These are phyloP conservation scores for Andrena praecox DNA, from an alignment of 2,888 invertebrate genomes.

Conservation along the genomic window DNA sequence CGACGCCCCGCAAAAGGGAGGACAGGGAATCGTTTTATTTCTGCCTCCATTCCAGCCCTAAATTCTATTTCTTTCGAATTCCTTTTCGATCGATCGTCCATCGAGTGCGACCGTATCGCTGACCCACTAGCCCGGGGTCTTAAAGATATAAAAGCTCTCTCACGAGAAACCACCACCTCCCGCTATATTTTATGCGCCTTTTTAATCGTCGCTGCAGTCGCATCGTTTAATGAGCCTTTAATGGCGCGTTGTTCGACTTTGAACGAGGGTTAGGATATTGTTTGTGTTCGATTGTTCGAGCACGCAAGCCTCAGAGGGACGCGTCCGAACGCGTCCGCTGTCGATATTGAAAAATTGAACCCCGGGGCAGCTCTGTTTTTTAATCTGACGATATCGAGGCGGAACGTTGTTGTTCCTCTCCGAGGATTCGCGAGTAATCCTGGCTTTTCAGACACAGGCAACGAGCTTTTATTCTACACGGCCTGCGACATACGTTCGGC, in stretches of 20 bases:
- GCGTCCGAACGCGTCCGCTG: constrained; percentile 6
- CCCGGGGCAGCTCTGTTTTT: background rate
- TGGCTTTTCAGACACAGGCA: constrained; percentile 9
- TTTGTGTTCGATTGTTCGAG: background rate
- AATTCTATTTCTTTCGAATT: background rate
- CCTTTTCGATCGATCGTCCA: background rate
- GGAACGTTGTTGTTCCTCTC: constrained; percentile 14
- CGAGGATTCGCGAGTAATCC: constrained; percentile 36
- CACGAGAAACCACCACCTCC: constrained; percentile 1
- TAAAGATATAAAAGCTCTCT: background rate
- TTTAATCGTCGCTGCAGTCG: constrained; percentile 11
- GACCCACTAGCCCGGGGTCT: background rate
- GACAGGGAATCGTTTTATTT: background rate
- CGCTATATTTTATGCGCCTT: background rate
- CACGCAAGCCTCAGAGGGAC: constrained; percentile 4
- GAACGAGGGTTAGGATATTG: constrained; percentile 11
- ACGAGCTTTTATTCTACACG: constrained; percentile 22
- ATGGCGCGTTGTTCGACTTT: background rate
- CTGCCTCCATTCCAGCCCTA: background rate
- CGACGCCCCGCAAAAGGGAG: background rate
- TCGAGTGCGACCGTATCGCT: background rate
- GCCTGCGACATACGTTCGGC: constrained; percentile 20
- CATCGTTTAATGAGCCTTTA: constrained; percentile 10
- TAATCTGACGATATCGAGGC: constrained; percentile 31
- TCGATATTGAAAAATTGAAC: constrained; percentile 39